These are phyloP conservation scores for Deroptyus accipitrinus DNA, from an alignment of 2,113 vertebrate genomes.

Conservation along the genomic window DNA sequence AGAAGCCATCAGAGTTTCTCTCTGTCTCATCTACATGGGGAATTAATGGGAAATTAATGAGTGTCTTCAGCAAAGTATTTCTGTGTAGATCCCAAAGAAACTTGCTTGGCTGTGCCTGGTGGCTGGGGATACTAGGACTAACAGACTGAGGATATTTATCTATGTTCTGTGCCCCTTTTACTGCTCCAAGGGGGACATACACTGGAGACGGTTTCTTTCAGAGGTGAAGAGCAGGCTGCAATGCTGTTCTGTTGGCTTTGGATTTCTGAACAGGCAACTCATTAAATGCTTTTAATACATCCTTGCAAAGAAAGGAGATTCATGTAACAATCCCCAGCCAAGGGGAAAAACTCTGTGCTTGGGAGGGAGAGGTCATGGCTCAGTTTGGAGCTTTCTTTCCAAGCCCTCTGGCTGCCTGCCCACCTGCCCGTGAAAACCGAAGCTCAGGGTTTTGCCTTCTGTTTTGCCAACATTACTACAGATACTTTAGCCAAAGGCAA, in stretches of 20 bases:
- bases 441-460: not conserved
- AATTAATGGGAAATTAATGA: not conserved
- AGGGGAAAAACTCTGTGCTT: not conserved
- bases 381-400: not conserved
- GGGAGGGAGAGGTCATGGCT: not conserved
- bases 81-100: not conserved
- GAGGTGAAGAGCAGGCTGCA: not conserved
- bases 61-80: not conserved
- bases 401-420: not conserved
- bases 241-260: not conserved
- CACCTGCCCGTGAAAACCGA: not conserved
- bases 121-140: too few relatives aligned
- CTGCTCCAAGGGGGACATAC: not conserved
- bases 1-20: not conserved
- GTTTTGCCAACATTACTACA: not conserved
- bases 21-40: not conserved
- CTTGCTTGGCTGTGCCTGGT: not conserved
- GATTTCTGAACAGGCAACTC: not conserved
- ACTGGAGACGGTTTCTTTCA: too few relatives aligned
- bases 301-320: not conserved
- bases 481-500: not conserved
- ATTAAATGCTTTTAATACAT: not conserved
- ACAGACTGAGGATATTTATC: not conserved
- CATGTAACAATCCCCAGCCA: not conserved
- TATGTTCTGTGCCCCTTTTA: not conserved